phyloP scores from a whole-genome alignment of 2,888 invertebrate genomes.

The Drosophila quinaria region DNA sequence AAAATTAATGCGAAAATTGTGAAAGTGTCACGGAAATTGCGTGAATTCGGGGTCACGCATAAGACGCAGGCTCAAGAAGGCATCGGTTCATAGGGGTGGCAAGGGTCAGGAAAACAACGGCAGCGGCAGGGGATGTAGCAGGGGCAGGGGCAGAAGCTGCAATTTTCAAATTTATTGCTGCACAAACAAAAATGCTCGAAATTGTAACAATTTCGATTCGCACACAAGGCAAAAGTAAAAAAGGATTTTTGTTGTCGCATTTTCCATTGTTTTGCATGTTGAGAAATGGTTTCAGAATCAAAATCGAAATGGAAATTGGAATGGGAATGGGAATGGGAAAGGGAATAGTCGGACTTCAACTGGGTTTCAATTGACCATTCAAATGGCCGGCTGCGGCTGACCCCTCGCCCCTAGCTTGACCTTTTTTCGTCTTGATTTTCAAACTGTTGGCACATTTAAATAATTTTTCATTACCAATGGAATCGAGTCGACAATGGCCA shows the following conservation, averaged over 20 bases:
- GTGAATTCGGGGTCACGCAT: slow-evolving; percentile 78
- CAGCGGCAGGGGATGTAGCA: slow-evolving; percentile 3
- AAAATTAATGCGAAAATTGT: slow-evolving; percentile 79
- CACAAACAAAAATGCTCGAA: slow-evolving; percentile 63
- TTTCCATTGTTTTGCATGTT: slow-evolving; percentile 73
- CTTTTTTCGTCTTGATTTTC: slow-evolving; percentile 72
- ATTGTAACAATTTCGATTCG: slow-evolving; percentile 63
- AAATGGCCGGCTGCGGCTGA: slow-evolving; percentile 50
- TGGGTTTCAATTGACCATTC: slow-evolving; percentile 70
- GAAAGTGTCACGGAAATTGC: slow-evolving; percentile 78
- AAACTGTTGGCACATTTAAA: slow-evolving; percentile 67
- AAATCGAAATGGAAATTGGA: slow-evolving; percentile 3
- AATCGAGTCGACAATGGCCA: slow-evolving; percentile 33
- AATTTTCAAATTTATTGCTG: slow-evolving; percentile 70
- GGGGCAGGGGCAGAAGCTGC: slow-evolving; percentile 35
- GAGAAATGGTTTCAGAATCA: slow-evolving; percentile 60
- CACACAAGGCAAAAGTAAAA: slow-evolving; percentile 44
- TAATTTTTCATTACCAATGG: slow-evolving; percentile 73
- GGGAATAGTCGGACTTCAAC: slow-evolving; percentile 21
- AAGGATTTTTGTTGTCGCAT: slow-evolving; percentile 48
- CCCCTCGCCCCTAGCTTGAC: slow-evolving; percentile 62
- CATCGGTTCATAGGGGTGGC: slow-evolving; percentile 49
- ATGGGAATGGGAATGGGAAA: slow-evolving; percentile 16
- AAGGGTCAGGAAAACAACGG: slow-evolving; percentile 38
- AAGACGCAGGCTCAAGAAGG: slow-evolving; percentile 72